Evolutionary conservation across 2,113 vertebrate species (phyloP), one percentile per base, ranked within the genome.

Genomic region (Clinocottus analis): DNA sequence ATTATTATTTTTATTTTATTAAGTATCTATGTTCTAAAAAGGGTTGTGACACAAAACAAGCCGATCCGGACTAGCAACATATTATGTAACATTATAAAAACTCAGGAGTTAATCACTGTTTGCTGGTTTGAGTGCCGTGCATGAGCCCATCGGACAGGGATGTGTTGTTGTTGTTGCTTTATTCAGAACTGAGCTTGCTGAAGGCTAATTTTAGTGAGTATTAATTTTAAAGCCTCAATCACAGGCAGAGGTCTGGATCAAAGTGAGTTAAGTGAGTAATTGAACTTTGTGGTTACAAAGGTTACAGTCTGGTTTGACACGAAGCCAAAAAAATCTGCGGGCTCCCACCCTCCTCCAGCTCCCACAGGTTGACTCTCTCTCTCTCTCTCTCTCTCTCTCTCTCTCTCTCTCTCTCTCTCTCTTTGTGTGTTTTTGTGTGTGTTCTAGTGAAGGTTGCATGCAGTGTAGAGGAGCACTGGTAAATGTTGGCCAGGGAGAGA

Each of bases 231-330:
- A 83, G 58, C 68, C 73, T 72, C 72, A 75, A 69, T 85, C 70
- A 83, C 65, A 67, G 67, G 60, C 49, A 56, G 45, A 68, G 45
- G 37, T 75, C 75, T 72, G 76, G 82, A 85, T 90, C 86, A 90
- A 85, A 90, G 86, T 83, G 65, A 79, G 59, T 33, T 83, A 87
- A 89, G 83, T 88, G 84, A 89, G 86, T 89, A 87, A 85, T 90
- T 88, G 82, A 84, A 86, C 81, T 90, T 82, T 90, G 91, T 87
- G 86, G 91, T 90, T 84, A 47, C 66, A 87, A 74, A 90, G 87
- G 89, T 90, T 88, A 71, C 21, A 80, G 81, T 87, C 72, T 85
- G 0, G 33, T 69, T 60, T 90, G 85, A 86, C 84, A 80, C 77
- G 74, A 72, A 84, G 75, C 78, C 84, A 86, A 56, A 90, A 75